phyloP scores from a whole-genome alignment of 1,140 invertebrate species.

The Dendrolimus punctatus region DNA sequence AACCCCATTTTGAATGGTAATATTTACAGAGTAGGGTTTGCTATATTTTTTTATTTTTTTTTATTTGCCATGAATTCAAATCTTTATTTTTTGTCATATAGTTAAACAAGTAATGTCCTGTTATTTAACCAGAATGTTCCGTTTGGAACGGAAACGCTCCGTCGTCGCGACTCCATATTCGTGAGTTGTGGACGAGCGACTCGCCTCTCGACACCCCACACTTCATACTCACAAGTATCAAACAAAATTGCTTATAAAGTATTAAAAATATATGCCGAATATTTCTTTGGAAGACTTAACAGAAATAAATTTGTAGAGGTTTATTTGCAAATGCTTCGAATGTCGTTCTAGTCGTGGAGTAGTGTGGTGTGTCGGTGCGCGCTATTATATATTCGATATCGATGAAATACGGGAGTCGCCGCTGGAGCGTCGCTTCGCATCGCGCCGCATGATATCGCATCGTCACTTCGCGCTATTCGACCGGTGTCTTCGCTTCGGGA shows the following conservation, averaged over 20 bases:
- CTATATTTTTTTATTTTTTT: no score
- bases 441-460: not conserved
- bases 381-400: no score
- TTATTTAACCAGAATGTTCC: not conserved
- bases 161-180: conserved; percentile 22
- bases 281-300: not conserved
- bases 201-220: conserved; percentile 11
- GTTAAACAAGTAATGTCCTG: no score
- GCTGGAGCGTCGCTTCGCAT: conserved; percentile 2
- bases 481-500: no score
- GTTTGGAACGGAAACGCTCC: conserved; percentile 7
- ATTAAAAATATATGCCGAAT: not conserved
- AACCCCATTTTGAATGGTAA: no score
- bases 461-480: not conserved
- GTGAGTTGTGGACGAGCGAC: conserved; percentile 35
- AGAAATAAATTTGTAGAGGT: no score
- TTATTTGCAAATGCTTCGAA: no score
- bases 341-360: not conserved
- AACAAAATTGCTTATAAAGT: no score
- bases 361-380: not conserved
- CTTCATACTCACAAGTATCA: not conserved
- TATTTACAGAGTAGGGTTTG: no score
- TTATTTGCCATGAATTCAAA: no score
- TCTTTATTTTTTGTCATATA: no score
- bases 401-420: conserved; percentile 2